Percentiles rank a stretch among this genome's conserved stretches.
Conservation (phyloP, 2,888 invertebrate genomes). For the Megastigmus dorsalis region DNA sequence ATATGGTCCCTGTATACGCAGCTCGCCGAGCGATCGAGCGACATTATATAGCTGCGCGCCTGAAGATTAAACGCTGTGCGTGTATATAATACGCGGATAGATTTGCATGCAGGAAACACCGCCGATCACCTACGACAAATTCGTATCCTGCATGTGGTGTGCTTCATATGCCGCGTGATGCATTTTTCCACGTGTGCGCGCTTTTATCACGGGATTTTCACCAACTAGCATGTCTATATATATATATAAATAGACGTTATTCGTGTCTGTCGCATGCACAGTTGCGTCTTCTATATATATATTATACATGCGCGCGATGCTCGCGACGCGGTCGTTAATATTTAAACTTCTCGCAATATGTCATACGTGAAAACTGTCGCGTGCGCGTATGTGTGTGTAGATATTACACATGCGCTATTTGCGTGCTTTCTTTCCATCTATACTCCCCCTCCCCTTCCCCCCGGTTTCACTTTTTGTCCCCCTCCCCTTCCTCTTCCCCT, state of each 20-base stretch:
- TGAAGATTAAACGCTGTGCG: too few relatives aligned
- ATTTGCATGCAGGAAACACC: too few relatives aligned
- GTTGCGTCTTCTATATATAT: too few relatives aligned
- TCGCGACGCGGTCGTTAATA: slow-evolving; percentile 22
- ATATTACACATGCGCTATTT: slow-evolving; percentile 1
- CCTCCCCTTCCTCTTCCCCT: not conserved
- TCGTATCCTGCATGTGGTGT: too few relatives aligned
- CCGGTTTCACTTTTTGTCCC: not conserved
- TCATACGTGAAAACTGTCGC: not conserved
- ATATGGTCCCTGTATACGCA: too few relatives aligned
- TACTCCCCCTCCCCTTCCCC: not conserved
- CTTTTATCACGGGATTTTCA: not conserved
- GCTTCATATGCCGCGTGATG: too few relatives aligned
- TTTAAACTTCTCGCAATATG: slow-evolving; percentile 12
- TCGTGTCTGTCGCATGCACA: too few relatives aligned
- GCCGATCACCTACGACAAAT: too few relatives aligned
- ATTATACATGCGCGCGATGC: not conserved
- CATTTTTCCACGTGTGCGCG: not conserved
- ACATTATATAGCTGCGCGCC: too few relatives aligned
- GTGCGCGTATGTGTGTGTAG: not conserved
- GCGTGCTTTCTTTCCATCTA: not conserved
- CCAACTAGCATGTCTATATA: not conserved
- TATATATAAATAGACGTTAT: too few relatives aligned
- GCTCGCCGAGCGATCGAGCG: too few relatives aligned
- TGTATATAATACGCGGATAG: too few relatives aligned